phyloP scores from a whole-genome alignment of 2,888 invertebrate genomes.

The Synergus itoensis region DNA sequence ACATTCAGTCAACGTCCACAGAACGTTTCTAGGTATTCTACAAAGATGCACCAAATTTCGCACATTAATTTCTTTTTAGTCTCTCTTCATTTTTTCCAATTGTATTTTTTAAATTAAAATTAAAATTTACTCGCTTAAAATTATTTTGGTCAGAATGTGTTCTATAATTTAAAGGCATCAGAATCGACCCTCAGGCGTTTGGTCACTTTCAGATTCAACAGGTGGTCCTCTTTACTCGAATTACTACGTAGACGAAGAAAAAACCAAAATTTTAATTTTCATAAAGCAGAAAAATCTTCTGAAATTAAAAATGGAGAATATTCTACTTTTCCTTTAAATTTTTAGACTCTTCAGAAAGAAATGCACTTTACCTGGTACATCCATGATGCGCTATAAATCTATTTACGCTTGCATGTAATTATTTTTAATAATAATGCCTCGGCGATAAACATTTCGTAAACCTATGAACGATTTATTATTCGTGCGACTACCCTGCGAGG shows the following conservation, averaged over 20 bases:
- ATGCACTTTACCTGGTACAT: constrained; percentile 18
- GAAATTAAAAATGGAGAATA: neutral
- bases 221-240: constrained; percentile 62
- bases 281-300: neutral
- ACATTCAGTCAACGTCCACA: constrained; percentile 32
- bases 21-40: constrained; percentile 34
- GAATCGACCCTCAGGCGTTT: constrained; percentile 54
- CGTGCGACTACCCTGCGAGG: constrained; percentile 40
- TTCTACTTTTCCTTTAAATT: neutral
- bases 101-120: neutral
- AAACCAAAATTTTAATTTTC: neutral
- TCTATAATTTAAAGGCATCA: constrained; percentile 49
- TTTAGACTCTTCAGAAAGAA: neutral
- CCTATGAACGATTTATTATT: constrained; percentile 17
- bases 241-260: neutral
- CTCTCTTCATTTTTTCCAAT: neutral
- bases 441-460: constrained; percentile 25
- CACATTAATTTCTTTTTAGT: neutral
- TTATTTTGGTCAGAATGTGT: constrained; percentile 37
- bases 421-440: constrained; percentile 33
- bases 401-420: constrained; percentile 22
- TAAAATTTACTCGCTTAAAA: neutral
- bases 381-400: neutral
- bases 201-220: constrained; percentile 68
- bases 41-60: constrained; percentile 18